A percentile compares a stretch with the other conserved stretches of the same genome.
These are phyloP conservation scores for Adrianichthys oophorus DNA, from an alignment of 2,797 vertebrate genomes.

Conservation along the genomic window DNA sequence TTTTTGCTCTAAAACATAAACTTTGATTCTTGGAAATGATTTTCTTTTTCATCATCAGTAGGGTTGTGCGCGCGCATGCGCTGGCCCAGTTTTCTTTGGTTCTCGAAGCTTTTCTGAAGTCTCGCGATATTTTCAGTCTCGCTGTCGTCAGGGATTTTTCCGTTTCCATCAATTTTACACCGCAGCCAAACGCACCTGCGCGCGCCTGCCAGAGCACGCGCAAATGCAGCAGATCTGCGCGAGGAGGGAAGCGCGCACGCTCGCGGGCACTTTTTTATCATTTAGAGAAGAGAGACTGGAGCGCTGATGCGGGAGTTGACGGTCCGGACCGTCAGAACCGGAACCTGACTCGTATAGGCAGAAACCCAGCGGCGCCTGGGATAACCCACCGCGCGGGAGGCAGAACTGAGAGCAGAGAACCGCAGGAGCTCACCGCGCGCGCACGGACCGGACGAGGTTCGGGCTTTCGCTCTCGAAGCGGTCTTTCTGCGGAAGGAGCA, in stretches of 20 bases:
- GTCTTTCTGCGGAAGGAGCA: not conserved
- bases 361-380: not conserved
- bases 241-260: constrained; percentile 70
- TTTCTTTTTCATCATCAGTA: no score
- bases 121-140: constrained; percentile 9
- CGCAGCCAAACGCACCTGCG: constrained; percentile 25
- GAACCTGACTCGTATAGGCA: constrained; percentile 27
- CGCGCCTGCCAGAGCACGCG: constrained; percentile 45
- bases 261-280: constrained; percentile 52
- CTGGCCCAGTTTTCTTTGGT: no score
- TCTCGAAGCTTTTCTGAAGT: not conserved
- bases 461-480: not conserved
- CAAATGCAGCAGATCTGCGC: constrained; percentile 78
- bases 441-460: not conserved
- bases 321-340: constrained; percentile 23
- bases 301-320: constrained; percentile 8
- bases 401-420: constrained; percentile 8
- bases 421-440: not conserved
- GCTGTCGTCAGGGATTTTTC: constrained; percentile 43
- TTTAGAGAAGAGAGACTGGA: constrained; percentile 26
- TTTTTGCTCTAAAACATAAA: no score
- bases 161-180: constrained; percentile 47
- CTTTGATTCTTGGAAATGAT: no score
- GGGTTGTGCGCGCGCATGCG: no score
- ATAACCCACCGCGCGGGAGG: constrained; percentile 40